phyloP scores from a whole-genome alignment of 1,140 invertebrate species.

The Bombus superbus region DNA sequence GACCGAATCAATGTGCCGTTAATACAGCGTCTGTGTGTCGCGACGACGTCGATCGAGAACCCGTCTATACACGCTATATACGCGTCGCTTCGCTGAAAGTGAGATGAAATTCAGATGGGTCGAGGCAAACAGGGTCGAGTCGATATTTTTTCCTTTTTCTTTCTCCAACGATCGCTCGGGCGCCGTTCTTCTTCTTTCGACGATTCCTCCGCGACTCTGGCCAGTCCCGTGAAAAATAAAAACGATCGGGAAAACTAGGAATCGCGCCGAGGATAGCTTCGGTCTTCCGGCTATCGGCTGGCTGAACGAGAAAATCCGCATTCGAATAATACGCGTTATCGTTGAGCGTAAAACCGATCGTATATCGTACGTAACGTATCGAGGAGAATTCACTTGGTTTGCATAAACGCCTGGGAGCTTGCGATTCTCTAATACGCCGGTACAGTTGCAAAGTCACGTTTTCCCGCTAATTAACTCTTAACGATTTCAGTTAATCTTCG shows the following conservation, averaged over 20 bases:
- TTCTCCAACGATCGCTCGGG: not conserved
- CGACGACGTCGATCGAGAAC: slow-evolving; percentile 19
- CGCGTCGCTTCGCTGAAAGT: slow-evolving; percentile 34
- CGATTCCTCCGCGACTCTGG: too few relatives aligned
- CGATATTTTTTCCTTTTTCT: slow-evolving; percentile 8
- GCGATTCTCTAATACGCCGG: not conserved
- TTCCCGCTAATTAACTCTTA: slow-evolving; percentile 15
- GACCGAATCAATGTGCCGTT: slow-evolving; percentile 49
- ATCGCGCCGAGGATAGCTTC: not conserved
- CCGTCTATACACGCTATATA: not conserved
- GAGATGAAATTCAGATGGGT: slow-evolving; percentile 33
- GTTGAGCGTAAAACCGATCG: not conserved
- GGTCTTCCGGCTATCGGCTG: too few relatives aligned
- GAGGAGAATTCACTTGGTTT: not conserved
- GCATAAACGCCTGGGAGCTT: not conserved
- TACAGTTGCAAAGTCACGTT: not conserved
- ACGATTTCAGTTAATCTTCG: slow-evolving; percentile 10
- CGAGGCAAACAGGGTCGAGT: slow-evolving; percentile 33
- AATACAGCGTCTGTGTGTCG: slow-evolving; percentile 28
- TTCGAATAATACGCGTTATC: too few relatives aligned
- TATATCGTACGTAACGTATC: not conserved
- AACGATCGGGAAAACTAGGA: not conserved
- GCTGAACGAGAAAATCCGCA: not conserved
- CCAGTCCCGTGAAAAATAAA: too few relatives aligned
- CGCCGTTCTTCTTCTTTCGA: not conserved